phyloP scores from a whole-genome alignment of 2,888 invertebrate genomes.

The Euproctis similis region DNA sequence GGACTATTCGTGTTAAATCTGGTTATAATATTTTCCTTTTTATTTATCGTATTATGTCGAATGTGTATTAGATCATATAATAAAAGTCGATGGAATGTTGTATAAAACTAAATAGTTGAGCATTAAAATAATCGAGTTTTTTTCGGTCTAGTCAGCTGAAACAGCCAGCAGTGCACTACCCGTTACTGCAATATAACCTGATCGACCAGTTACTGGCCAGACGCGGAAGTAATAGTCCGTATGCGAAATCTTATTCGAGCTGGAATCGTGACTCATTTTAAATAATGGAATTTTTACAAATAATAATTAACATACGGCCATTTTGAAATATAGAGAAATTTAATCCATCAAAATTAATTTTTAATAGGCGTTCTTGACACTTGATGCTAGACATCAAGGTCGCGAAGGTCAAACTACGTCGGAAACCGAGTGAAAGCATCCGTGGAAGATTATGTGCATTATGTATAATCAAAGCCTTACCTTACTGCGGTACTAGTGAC shows the following conservation, averaged over 20 bases:
- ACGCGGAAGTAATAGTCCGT: constrained; percentile 39
- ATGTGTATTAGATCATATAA: too few relatives aligned
- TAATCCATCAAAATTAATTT: constrained; percentile 1
- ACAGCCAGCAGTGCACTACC: too few relatives aligned
- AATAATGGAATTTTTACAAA: constrained; percentile 7
- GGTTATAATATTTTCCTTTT: too few relatives aligned
- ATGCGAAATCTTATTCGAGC: constrained; percentile 34
- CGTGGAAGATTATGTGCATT: constrained; percentile 3
- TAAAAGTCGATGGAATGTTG: too few relatives aligned
- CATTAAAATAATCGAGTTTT: too few relatives aligned
- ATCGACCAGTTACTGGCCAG: constrained; percentile 23
- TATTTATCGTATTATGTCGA: too few relatives aligned
- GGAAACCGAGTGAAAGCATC: constrained; percentile 29
- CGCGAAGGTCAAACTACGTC: constrained; percentile 24
- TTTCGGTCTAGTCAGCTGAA: too few relatives aligned
- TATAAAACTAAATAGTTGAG: too few relatives aligned
- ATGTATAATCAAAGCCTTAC: too few relatives aligned
- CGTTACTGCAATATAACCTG: constrained; percentile 1
- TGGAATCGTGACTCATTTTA: constrained; percentile 18
- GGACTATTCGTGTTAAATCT: too few relatives aligned
- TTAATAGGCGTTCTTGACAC: constrained; percentile 8
- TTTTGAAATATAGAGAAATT: constrained; percentile 1
- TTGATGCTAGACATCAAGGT: constrained; percentile 18
- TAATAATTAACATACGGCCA: neutral
- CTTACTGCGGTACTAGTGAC: too few relatives aligned